Conservation (phyloP, 1,140 invertebrate species). For the Frieseomelitta varia region DNA sequence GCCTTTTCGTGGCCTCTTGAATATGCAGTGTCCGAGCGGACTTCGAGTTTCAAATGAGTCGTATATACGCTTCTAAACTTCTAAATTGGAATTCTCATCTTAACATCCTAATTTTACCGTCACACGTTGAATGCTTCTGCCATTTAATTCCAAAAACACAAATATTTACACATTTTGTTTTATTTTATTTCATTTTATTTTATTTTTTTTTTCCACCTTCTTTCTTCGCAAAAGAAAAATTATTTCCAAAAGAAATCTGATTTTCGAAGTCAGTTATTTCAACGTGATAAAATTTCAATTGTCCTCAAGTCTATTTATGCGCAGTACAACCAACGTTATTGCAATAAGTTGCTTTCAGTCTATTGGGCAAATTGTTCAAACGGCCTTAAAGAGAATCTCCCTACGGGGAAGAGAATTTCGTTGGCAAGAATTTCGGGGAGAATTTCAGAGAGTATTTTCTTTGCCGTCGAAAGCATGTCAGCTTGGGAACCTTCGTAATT, state of each 20-base stretch:
- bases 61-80: not conserved
- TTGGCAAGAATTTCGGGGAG: conserved; percentile 16
- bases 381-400: not conserved
- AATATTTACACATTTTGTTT: not conserved
- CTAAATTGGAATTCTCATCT: not conserved
- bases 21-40: conserved; percentile 23
- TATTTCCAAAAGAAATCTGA: too few species aligned
- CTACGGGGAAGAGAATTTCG: not conserved
- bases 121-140: not conserved
- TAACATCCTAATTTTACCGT: too few species aligned
- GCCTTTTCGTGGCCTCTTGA: conserved; percentile 28
- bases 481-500: not conserved
- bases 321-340: not conserved
- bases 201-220: not conserved
- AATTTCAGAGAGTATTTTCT: conserved; percentile 10
- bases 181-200: too few species aligned
- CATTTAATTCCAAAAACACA: not conserved
- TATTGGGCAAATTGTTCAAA: not conserved
- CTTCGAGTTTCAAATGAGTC: conserved; percentile 12
- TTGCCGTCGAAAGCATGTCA: not conserved
- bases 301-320: not conserved
- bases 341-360: not conserved
- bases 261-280: not conserved
- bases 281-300: not conserved
- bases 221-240: not conserved